Conservation (phyloP, 1,140 invertebrate species). For the Orchesella cincta region DNA sequence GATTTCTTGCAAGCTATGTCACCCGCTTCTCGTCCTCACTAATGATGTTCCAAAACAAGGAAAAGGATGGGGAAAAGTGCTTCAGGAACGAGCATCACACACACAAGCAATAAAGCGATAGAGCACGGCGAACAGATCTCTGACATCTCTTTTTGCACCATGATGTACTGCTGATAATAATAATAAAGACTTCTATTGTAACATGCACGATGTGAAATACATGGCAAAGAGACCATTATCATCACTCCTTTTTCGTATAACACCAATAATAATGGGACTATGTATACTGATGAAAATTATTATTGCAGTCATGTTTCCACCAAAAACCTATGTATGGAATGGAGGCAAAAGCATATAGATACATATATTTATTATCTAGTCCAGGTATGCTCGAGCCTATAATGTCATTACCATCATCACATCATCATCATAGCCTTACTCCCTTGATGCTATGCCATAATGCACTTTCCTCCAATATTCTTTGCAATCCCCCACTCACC, state of each 20-base stretch:
- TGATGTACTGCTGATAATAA: not conserved
- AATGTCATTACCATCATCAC: no score
- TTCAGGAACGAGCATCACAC: not conserved
- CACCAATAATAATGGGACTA: not conserved
- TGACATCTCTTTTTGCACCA: not conserved
- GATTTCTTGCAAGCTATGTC: no score
- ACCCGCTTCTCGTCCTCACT: no score
- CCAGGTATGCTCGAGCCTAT: no score
- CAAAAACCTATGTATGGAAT: no score
- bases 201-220: not conserved
- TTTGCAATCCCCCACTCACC: no score
- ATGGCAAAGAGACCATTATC: not conserved
- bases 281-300: not conserved
- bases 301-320: not conserved
- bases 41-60: not conserved
- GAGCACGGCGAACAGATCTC: not conserved
- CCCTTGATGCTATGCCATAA: no score
- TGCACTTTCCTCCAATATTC: no score
- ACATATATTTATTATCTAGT: no score
- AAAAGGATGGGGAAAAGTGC: not conserved
- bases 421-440: no score
- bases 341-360: no score
- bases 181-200: no score
- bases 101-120: not conserved
- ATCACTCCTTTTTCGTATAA: not conserved